These are phyloP conservation scores for Sitophilus oryzae DNA, from an alignment of 1,140 invertebrate species.

Conservation along the genomic window DNA sequence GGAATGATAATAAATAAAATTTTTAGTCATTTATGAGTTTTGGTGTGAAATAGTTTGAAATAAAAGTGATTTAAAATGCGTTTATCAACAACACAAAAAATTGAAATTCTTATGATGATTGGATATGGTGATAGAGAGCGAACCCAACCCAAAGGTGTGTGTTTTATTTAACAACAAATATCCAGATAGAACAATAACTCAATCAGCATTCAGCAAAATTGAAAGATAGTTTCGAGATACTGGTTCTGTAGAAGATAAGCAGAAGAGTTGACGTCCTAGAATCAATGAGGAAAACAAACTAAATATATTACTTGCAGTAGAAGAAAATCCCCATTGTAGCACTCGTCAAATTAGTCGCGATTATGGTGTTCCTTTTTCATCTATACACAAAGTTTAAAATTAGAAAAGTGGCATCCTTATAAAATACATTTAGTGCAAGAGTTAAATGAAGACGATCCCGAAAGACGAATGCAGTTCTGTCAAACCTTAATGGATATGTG, in stretches of 20 bases:
- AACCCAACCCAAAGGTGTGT: slow-evolving; percentile 7
- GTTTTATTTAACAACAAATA: slow-evolving; percentile 12
- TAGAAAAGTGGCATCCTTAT: not conserved
- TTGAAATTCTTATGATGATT: slow-evolving; percentile 11
- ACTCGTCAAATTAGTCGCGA: not conserved
- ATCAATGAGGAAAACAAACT: not conserved
- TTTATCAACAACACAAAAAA: slow-evolving; percentile 4
- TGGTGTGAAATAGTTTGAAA: too few relatives aligned
- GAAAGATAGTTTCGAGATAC: too few relatives aligned
- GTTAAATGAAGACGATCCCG: too few relatives aligned
- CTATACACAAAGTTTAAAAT: not conserved
- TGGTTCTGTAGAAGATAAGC: not conserved
- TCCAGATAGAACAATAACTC: slow-evolving; percentile 8
- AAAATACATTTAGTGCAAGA: slow-evolving; percentile 1
- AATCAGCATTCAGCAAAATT: not conserved
- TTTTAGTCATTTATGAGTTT: too few relatives aligned
- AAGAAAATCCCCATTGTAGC: slow-evolving; percentile 7
- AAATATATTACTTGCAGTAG: slow-evolving; percentile 7
- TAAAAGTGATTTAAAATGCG: slow-evolving; percentile 6
- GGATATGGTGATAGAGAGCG: slow-evolving; percentile 9
- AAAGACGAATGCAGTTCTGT: slow-evolving; percentile 3
- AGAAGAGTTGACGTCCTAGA: not conserved
- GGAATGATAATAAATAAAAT: too few relatives aligned
- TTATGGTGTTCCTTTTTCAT: not conserved
- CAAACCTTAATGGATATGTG: slow-evolving; percentile 2